Evolutionary conservation across 53 echinoderm and acorn worm genomes (phyloP), one percentile per base, ranked within the genome.

Genomic region (Pentamera pediparva): DNA sequence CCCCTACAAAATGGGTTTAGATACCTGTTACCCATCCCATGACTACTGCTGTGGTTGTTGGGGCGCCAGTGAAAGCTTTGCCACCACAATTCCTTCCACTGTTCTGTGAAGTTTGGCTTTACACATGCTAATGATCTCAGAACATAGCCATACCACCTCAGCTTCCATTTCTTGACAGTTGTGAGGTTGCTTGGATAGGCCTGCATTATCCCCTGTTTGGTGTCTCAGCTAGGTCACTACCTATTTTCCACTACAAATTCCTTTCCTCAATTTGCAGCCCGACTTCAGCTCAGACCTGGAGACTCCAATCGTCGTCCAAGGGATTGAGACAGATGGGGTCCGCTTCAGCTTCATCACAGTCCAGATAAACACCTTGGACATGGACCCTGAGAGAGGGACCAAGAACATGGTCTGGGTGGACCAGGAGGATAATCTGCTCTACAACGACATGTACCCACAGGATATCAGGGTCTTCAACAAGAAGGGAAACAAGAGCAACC

Each of bases 371-470:
- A 95, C 96, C 0, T 78, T 95, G 32, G 49, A 76, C 25, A 70
- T 88, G 59, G 59, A 61, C 25, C 32, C 79, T 19, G 75, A 91
- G 21, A 88, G 83, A 3, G 96, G 96, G 4, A 55, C 82, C 36
- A 90, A 88, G 62, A 95, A 95, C 81, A 95, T 95, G 96, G 88
- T 95, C 12, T 95, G 96, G 96, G 32, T 95, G 47, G 91, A 91
- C 53, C 53, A 24, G 2, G 80, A 90, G 62, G 64, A 62, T 25
- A 87, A 86, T 57, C 30, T 48, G 26, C 76, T 94, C 29, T 94
- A 79, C 63, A 41, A 41, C 3, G 94, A 90, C 52, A 78, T 81
- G 71, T 90, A 87, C 65, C 94, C 94, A 3, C 87, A 90, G 72
- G 81, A 87, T 26, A 81, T 94, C 24, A 75, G 61, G 43, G 87